Evolutionary conservation across 1,140 invertebrate genomes (phyloP), one percentile per base, ranked within the genome.

Genomic region (Dinothrombium tinctorium): DNA sequence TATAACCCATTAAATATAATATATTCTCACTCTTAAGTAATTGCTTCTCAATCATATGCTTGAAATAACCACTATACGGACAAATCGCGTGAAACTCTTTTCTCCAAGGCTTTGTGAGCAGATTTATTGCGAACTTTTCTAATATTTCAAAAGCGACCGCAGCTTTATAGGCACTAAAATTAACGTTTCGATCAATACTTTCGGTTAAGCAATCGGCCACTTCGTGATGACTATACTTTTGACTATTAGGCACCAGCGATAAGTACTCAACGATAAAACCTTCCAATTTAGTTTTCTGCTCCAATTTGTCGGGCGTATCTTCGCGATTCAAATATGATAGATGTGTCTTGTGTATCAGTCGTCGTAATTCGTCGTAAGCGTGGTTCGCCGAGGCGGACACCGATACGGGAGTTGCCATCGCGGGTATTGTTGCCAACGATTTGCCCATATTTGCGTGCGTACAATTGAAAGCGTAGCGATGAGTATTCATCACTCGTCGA

Each of bases 101-200:
- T 48, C 81, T 61, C 81, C 81, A 87, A 8, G 79, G 78, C 53
- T 84, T 78, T 4, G 72, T 68, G 12, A 83, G 58, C 36, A 87
- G 60, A 61, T 84, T 86, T 33, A 70, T 70, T 4, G 81, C 80
- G 56, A 84, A 84, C 23, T 75, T 66, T 33, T 74, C 77, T 45
- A 87, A 63, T 15, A 77, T 71, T 51, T 74, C 73, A 69, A 80
- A 87, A 11, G 78, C 80, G 33, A 71, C 65, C 4, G 73, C 69
- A 12, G 76, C 76, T 47, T 72, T 67, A 50, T 76, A 76, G 9
- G 74, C 76, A 56, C 72, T 80, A 53, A 81, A 87, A 46, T 74
- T 68, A 11, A 65, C 55, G 33, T 73, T 60, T 19, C 66, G 66
- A 12, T 66, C 66, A 12, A 76, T 79, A 20, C 65, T 65, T 25